Percentiles rank a stretch among this genome's conserved stretches.
Evolutionary conservation across 1,140 invertebrate genomes (phyloP).

Genomic region (Tetranychus urticae): DNA sequence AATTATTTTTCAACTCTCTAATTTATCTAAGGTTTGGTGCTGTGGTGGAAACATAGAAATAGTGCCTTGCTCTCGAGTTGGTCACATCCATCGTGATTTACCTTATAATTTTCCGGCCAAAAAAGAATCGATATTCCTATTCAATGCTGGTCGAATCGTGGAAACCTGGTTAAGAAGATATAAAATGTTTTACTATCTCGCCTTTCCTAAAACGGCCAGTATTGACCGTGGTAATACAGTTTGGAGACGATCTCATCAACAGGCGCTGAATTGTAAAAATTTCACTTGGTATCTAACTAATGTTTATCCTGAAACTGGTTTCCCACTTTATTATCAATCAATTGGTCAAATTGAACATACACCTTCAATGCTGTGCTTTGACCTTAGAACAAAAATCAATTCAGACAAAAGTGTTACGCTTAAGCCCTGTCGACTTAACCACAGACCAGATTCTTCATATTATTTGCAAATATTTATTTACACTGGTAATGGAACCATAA

Average conservation of each 20-base stretch:
- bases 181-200: constrained; percentile 18
- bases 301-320: constrained; percentile 71
- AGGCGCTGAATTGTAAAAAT: constrained; percentile 15
- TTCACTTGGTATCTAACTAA: constrained; percentile 94
- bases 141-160: constrained; percentile 17
- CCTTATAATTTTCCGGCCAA: constrained; percentile 16
- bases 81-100: constrained; percentile 41
- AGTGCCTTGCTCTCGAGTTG: constrained; percentile 26
- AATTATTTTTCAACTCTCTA: background rate
- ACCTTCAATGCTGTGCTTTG: too few relatives aligned
- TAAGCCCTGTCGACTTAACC: too few relatives aligned
- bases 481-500: too few relatives aligned
- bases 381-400: too few relatives aligned
- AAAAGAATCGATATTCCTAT: constrained; percentile 31
- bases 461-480: too few relatives aligned
- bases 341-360: constrained; percentile 2
- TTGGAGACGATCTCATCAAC: constrained; percentile 19
- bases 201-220: constrained; percentile 26
- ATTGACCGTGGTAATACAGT: constrained; percentile 19
- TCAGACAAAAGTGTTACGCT: too few relatives aligned
- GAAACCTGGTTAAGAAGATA: constrained; percentile 20
- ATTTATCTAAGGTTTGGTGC: constrained; percentile 31
- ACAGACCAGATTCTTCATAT: too few relatives aligned
- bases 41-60: constrained; percentile 28
- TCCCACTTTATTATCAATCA: background rate